Percentiles rank a stretch among this genome's conserved stretches.
phyloP scores from a whole-genome alignment of 2,888 invertebrate species.

The Ganaspis brasiliensis region DNA sequence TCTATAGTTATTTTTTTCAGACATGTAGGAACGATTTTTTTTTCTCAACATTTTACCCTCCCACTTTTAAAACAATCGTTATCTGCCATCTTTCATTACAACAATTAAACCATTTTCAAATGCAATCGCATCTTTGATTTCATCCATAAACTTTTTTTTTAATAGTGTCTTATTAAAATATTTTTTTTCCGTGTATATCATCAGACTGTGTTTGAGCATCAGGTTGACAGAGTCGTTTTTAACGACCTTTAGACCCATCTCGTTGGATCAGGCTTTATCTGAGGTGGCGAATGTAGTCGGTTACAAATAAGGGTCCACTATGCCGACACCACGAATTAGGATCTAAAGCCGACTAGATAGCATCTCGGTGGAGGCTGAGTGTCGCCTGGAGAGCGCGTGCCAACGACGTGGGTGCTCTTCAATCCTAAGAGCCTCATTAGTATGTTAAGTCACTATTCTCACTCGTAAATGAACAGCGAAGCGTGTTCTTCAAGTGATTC shows the following conservation, averaged over 20 bases:
- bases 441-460: conserved; percentile 59
- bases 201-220: background rate
- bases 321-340: conserved; percentile 73
- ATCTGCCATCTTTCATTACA: too few species aligned
- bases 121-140: too few species aligned
- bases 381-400: conserved; percentile 66
- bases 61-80: too few species aligned
- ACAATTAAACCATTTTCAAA: too few species aligned
- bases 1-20: too few species aligned
- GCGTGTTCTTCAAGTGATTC: conserved; percentile 53
- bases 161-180: too few species aligned
- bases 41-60: too few species aligned
- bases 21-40: too few species aligned
- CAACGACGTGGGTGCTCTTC: conserved; percentile 55
- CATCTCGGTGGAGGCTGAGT: conserved; percentile 62
- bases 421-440: conserved; percentile 59
- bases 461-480: conserved; percentile 61
- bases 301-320: conserved; percentile 74
- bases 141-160: too few species aligned
- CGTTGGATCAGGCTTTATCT: conserved; percentile 63
- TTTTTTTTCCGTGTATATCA: too few species aligned
- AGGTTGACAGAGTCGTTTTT: conserved; percentile 31
- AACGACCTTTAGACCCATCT: conserved; percentile 54
- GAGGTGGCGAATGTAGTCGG: conserved; percentile 70
- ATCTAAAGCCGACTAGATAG: conserved; percentile 71